phyloP scores from a whole-genome alignment of 1,140 invertebrate species.

The Zeugodacus cucurbitae region DNA sequence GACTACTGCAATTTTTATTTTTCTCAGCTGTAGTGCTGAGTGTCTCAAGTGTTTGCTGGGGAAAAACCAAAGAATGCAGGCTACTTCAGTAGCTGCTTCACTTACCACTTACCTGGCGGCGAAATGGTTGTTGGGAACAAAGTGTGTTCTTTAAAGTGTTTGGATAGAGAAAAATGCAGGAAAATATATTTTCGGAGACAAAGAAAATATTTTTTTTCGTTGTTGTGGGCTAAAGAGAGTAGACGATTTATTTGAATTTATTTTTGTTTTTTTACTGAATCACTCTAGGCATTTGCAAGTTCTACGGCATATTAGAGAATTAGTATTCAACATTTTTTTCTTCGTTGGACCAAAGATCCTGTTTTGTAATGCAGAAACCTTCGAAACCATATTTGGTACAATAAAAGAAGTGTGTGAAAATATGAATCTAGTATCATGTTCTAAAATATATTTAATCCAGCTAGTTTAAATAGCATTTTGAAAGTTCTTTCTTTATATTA shows the following conservation, averaged over 20 bases:
- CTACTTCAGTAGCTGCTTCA: slow-evolving; percentile 46
- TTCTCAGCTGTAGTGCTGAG: not conserved
- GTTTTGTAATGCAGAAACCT: no score
- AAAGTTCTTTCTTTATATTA: no score
- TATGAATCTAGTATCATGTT: no score
- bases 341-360: no score
- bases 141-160: not conserved
- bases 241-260: not conserved
- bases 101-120: not conserved
- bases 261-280: not conserved
- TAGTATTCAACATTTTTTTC: no score
- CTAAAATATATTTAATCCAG: no score
- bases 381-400: no score
- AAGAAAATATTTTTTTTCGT: slow-evolving; percentile 41
- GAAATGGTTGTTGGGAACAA: not conserved
- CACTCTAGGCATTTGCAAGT: no score
- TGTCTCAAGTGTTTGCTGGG: not conserved
- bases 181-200: slow-evolving; percentile 43
- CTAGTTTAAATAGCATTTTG: no score
- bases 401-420: no score
- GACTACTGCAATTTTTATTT: slow-evolving; percentile 21
- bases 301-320: no score
- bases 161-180: slow-evolving; percentile 39
- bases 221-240: not conserved
- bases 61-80: not conserved